Evolutionary conservation across 2,113 vertebrate genomes (phyloP).

Genomic region (Austrofundulus limnaeus): DNA sequence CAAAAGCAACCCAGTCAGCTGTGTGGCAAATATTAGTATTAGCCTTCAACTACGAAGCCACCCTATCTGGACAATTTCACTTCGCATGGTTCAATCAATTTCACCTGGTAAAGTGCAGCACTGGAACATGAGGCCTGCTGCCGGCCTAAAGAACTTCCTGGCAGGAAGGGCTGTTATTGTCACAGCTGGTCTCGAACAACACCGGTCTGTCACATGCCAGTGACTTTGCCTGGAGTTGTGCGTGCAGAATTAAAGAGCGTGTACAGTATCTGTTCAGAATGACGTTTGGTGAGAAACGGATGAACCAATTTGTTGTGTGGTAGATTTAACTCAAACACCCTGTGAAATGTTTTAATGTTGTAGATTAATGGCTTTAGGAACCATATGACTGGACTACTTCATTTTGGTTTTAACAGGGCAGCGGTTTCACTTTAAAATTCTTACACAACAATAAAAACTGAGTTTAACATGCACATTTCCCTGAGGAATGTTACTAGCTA

Average conservation of each 20-base stretch:
- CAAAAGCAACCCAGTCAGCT: slow-evolving; percentile 29
- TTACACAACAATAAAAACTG: neutral
- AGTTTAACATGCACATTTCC: neutral
- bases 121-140: slow-evolving; percentile 39
- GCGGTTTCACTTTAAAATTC: too few relatives aligned
- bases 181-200: slow-evolving; percentile 34
- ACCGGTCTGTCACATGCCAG: slow-evolving; percentile 18
- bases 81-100: slow-evolving; percentile 25
- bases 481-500: slow-evolving; percentile 1
- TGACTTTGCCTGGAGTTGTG: slow-evolving; percentile 28
- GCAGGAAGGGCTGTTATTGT: slow-evolving; percentile 31
- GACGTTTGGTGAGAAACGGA: neutral
- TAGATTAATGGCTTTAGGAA: neutral
- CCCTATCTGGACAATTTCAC: slow-evolving; percentile 54
- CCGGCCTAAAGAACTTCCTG: slow-evolving; percentile 41
- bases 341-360: neutral
- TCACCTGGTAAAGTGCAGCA: slow-evolving; percentile 49
- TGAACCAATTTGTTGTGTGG: neutral
- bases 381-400: neutral
- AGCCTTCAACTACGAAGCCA: slow-evolving; percentile 34
- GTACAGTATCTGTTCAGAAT: slow-evolving; percentile 4
- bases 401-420: neutral
- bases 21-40: slow-evolving; percentile 28
- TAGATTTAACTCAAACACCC: neutral
- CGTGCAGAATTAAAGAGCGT: neutral